These are phyloP conservation scores for Microctenopoma lineatum DNA, from an alignment of 2,797 vertebrate genomes.

Conservation along the genomic window DNA sequence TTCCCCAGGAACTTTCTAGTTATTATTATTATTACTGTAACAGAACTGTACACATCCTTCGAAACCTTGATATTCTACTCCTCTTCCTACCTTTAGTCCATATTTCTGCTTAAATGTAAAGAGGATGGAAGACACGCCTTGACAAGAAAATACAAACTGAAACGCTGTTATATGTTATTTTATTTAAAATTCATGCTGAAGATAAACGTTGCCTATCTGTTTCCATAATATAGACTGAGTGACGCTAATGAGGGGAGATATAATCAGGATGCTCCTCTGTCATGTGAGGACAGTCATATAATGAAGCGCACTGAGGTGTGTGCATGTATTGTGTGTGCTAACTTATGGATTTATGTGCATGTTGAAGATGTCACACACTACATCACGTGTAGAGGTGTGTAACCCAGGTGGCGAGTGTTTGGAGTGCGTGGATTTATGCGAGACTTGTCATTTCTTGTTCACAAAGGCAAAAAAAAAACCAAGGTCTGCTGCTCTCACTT, in stretches of 20 bases:
- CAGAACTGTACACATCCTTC: slow-evolving; percentile 24
- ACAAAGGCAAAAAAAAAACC: slow-evolving; percentile 49
- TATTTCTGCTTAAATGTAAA: slow-evolving; percentile 6
- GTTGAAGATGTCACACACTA: neutral
- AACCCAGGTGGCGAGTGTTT: slow-evolving; percentile 37
- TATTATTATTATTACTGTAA: slow-evolving; percentile 21
- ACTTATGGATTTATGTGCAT: neutral
- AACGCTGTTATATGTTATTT: neutral
- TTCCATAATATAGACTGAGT: slow-evolving; percentile 5
- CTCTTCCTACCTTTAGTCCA: slow-evolving; percentile 16
- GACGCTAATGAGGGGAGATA: slow-evolving; percentile 43
- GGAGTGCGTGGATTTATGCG: slow-evolving; percentile 28
- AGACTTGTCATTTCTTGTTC: slow-evolving; percentile 52
- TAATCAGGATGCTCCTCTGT: slow-evolving; percentile 15
- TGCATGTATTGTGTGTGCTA: slow-evolving; percentile 1
- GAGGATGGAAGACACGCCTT: slow-evolving; percentile 27
- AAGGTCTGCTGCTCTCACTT: slow-evolving; percentile 35
- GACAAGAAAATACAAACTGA: slow-evolving; percentile 24
- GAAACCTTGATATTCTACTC: slow-evolving; percentile 14
- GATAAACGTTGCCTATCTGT: too few species aligned
- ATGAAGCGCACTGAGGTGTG: slow-evolving; percentile 13
- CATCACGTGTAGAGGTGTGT: slow-evolving; percentile 1
- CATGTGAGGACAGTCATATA: slow-evolving; percentile 1
- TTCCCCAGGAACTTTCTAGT: too few species aligned
- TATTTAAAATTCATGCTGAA: neutral